phyloP scores from a whole-genome alignment of 2,797 vertebrate genomes.

The Clamator glandarius region DNA sequence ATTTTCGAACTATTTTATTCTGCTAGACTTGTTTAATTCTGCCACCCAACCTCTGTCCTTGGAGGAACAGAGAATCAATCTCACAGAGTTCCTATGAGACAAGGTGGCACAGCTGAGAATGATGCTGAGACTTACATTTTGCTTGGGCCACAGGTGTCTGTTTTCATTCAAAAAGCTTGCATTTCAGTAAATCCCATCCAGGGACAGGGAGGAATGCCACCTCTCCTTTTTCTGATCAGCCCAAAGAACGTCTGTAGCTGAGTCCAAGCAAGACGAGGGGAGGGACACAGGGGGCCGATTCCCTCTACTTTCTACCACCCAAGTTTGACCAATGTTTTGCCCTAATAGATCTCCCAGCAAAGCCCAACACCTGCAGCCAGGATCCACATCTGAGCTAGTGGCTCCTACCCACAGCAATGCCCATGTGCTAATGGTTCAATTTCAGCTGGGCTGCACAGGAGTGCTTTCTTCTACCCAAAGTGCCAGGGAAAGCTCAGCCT shows the following conservation, averaged over 20 bases:
- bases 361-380: not conserved
- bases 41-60: not conserved
- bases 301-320: not conserved
- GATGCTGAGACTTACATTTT: not conserved
- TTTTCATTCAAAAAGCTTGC: not conserved
- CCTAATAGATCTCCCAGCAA: not conserved
- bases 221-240: not conserved
- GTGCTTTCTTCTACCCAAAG: not conserved
- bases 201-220: not conserved
- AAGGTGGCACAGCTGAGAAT: not conserved
- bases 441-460: not conserved
- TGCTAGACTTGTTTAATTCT: not conserved
- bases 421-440: not conserved
- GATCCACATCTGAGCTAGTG: not conserved
- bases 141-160: not conserved
- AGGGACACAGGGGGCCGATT: not conserved
- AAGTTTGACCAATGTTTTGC: not conserved
- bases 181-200: not conserved
- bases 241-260: not conserved
- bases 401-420: not conserved
- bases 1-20: not conserved
- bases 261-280: not conserved
- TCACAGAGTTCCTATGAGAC: not conserved
- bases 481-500: not conserved
- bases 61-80: not conserved